phyloP scores from a whole-genome alignment of 1,140 invertebrate genomes.

The Helicorthomorpha holstii region DNA sequence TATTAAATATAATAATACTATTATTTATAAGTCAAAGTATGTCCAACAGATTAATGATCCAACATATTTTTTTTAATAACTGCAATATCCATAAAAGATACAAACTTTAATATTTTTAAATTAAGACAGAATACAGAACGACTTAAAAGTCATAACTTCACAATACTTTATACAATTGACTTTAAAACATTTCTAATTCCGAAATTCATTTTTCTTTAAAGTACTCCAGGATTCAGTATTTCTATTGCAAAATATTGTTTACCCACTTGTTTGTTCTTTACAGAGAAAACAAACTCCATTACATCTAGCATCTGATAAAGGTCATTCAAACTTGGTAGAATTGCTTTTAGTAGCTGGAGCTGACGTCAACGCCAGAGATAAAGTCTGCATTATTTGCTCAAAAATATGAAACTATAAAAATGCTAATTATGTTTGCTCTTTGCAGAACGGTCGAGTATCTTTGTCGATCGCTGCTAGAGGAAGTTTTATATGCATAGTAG shows the following conservation, averaged over 20 bases:
- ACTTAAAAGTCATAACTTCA: not conserved
- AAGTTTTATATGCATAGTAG: conserved; percentile 65
- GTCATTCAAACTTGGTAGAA: conserved; percentile 46
- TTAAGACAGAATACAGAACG: not conserved
- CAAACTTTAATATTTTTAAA: not conserved
- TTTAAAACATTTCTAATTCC: not conserved
- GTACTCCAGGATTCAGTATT: not conserved
- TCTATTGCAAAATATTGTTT: not conserved
- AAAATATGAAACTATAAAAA: not conserved
- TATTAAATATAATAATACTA: too few species aligned
- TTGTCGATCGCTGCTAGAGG: conserved; percentile 54
- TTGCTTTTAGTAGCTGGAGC: conserved; percentile 42
- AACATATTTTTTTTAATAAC: too few species aligned
- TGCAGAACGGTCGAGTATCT: conserved; percentile 43
- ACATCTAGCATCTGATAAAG: conserved; percentile 53
- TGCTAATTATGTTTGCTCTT: not conserved
- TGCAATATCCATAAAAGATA: not conserved
- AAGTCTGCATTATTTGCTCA: conserved; percentile 25
- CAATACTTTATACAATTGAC: not conserved
- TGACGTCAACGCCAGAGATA: conserved; percentile 43
- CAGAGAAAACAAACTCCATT: conserved; percentile 50
- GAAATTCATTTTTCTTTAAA: not conserved
- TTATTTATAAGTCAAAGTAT: too few species aligned
- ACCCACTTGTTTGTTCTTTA: too few species aligned
- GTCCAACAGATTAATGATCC: too few species aligned